Percentiles rank a stretch among this genome's conserved stretches.
phyloP scores from a whole-genome alignment of 2,797 vertebrate species.

The Microctenopoma stevenorrisi region DNA sequence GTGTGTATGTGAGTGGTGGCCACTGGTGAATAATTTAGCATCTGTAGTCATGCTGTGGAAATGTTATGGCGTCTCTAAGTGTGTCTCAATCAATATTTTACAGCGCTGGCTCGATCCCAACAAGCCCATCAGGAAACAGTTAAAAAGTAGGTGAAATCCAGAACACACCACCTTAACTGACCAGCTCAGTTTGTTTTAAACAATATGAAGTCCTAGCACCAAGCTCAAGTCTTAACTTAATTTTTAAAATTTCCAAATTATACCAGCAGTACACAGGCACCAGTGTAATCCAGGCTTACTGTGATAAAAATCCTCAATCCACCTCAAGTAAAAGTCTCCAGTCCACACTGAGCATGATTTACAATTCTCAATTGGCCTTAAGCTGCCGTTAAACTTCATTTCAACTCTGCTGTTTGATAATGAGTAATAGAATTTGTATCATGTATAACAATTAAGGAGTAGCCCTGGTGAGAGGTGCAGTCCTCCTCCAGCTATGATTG shows the following conservation, averaged over 20 bases:
- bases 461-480: constrained; percentile 25
- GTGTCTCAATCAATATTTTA: constrained; percentile 80
- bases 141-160: constrained; percentile 92
- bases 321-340: constrained; percentile 42
- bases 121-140: constrained; percentile 98
- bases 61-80: constrained; percentile 71
- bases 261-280: constrained; percentile 2
- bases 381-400: constrained; percentile 67
- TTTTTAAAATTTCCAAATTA: neutral
- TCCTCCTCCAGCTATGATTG: constrained; percentile 53
- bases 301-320: constrained; percentile 29
- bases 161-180: constrained; percentile 34
- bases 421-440: constrained; percentile 54
- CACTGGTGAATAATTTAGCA: constrained; percentile 72
- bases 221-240: neutral
- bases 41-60: constrained; percentile 61
- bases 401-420: constrained; percentile 66
- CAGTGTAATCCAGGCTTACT: constrained; percentile 2
- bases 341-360: constrained; percentile 36
- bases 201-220: neutral
- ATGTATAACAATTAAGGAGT: constrained; percentile 49
- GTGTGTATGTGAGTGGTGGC: constrained; percentile 29
- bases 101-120: constrained; percentile 99
- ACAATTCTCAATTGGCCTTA: constrained; percentile 40
- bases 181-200: constrained; percentile 3